Evolutionary conservation across 2,888 invertebrate species (phyloP), one percentile per base, ranked within the genome.

Genomic region (Lymantria dispar): DNA sequence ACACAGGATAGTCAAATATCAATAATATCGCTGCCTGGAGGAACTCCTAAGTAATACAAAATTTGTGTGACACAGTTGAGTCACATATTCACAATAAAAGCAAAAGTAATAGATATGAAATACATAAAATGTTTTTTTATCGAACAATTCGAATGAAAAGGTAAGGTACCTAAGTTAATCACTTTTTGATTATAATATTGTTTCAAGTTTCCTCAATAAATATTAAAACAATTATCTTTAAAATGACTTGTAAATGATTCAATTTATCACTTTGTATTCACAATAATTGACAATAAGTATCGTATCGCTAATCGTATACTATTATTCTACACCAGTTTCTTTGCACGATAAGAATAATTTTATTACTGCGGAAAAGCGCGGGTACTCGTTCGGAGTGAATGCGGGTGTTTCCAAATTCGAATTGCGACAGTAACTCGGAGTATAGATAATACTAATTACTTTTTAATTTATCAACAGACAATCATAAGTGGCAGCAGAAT

Each of bases 341-440:
- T 10, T 33, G 33, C 22, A 22, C 22, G 5, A 22, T 22, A 22
- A 22, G 3, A 3, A 22, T 22, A 22, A 3, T 22, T 22, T 22
- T 22, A 22, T 22, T 3, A 22, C 22, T 3, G 22, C 22, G 22
- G 22, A 22, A 38, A 38, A 38, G 38, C 3, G 12, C 38, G 38
- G 12, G 38, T 38, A 12, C 22, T 22, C 22, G 5, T 22, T 3
- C 22, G 22, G 22, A 14, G 8, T 40, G 14, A 47, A 41, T 62
- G 62, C 62, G 62, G 63, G 63, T 50, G 48, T 43, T 60, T 40
- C 45, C 14, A 48, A n/a, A 51, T 57, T 52, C 39, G n/a, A 49
- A 57, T 38, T n/a, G 38, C 41, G 9, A 0, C 12, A 37, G 13
- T 14, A 38, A 22, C 11, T 44, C 33, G 15, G 45, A 30, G n/a